These are phyloP conservation scores for Oreochromis aureus DNA, from an alignment of 2,113 vertebrate genomes.

Conservation along the genomic window DNA sequence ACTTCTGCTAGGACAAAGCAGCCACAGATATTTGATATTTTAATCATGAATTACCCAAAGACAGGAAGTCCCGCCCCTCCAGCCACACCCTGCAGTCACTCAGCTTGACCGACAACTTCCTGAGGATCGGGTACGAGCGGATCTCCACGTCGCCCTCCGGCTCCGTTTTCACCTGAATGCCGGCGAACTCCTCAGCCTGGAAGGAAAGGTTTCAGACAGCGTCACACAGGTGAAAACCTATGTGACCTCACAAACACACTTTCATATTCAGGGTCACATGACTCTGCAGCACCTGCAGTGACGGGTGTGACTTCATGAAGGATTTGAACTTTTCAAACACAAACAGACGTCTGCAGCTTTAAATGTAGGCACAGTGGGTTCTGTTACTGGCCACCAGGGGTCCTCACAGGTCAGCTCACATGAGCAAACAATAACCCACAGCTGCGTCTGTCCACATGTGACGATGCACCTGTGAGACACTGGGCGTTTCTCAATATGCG, in stretches of 20 bases:
- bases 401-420: not conserved
- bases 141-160: conserved; percentile 27
- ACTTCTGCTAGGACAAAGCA: not conserved
- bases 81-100: conserved; percentile 45
- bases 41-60: conserved; percentile 4
- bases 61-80: conserved; percentile 45
- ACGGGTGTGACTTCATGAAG: not conserved
- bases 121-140: not conserved
- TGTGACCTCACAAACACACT: not conserved
- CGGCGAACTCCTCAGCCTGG: not conserved
- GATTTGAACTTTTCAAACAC: not conserved
- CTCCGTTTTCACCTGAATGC: conserved; percentile 17
- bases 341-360: not conserved
- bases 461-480: not conserved
- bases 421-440: rapidly evolving
- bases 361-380: not conserved
- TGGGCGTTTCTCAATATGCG: no score
- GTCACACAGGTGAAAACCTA: not conserved
- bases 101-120: conserved; percentile 35
- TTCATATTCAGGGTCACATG: not conserved
- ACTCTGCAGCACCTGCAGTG: not conserved
- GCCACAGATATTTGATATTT: not conserved
- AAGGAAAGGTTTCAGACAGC: not conserved
- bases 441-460: not conserved
- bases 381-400: not conserved